Evolutionary conservation across 2,888 invertebrate species (phyloP).

Genomic region (Drosophila glabriapex): DNA sequence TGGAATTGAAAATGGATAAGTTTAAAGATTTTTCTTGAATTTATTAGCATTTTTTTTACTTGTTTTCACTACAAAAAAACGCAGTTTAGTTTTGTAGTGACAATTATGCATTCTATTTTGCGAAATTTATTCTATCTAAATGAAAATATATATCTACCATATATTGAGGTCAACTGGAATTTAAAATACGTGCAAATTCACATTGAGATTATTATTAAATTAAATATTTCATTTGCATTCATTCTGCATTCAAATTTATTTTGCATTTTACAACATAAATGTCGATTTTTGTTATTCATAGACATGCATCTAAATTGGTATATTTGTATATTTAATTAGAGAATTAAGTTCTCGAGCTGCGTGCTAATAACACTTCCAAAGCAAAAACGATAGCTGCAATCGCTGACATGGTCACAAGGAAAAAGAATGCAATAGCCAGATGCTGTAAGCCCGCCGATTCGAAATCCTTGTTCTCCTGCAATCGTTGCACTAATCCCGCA

Average conservation of each 20-base stretch:
- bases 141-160: not conserved
- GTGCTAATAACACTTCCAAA: conserved; percentile 43
- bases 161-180: not conserved
- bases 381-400: conserved; percentile 45
- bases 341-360: not conserved
- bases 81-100: not conserved
- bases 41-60: not conserved
- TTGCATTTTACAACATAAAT: not conserved
- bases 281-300: not conserved
- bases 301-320: not conserved
- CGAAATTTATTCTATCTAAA: not conserved
- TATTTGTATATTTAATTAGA: not conserved
- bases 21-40: not conserved
- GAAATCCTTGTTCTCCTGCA: conserved; percentile 56
- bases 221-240: not conserved
- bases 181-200: not conserved
- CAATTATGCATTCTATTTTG: not conserved
- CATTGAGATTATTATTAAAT: not conserved
- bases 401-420: conserved; percentile 42
- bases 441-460: conserved; percentile 76
- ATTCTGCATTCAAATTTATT: not conserved
- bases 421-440: conserved; percentile 71
- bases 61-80: not conserved
- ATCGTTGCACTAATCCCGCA: conserved; percentile 66
- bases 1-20: not conserved